Evolutionary conservation across 2,888 invertebrate species (phyloP).

Genomic region (Arctia plantaginis): DNA sequence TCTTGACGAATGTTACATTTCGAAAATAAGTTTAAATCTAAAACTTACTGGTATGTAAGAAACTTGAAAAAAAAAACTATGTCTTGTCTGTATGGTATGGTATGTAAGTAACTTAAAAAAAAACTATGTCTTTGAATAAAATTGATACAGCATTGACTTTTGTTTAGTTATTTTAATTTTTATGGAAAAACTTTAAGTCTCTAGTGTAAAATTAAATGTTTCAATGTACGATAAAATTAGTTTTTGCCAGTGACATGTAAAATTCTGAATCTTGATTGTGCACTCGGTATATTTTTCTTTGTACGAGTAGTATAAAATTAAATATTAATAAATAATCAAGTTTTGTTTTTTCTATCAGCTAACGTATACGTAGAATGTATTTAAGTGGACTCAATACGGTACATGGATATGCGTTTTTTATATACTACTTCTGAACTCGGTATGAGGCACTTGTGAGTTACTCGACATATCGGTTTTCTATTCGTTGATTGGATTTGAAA

Average conservation of each 20-base stretch:
- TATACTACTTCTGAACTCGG: constrained; percentile 1
- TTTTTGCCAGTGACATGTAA: neutral
- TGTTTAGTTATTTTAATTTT: neutral
- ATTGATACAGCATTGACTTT: too few species aligned
- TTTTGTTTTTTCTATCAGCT: neutral
- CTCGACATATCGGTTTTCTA: constrained; percentile 16
- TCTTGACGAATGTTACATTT: neutral
- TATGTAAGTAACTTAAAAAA: too few species aligned
- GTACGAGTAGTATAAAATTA: neutral
- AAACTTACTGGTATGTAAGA: too few species aligned
- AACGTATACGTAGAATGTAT: neutral
- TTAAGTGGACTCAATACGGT: neutral
- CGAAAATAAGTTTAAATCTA: too few species aligned
- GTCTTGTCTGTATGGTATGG: too few species aligned
- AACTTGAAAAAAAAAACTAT: too few species aligned
- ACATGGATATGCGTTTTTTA: neutral
- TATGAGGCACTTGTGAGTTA: neutral
- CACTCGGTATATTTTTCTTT: neutral
- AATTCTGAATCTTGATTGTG: neutral
- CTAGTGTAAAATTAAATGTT: too few species aligned
- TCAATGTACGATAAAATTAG: neutral
- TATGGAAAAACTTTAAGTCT: too few species aligned
- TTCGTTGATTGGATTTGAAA: constrained; percentile 15
- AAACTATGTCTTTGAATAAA: too few species aligned
- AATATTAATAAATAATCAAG: too few species aligned